A percentile compares a stretch with the other conserved stretches of the same genome.
Evolutionary conservation across 2,888 invertebrate genomes (phyloP).

Genomic region (Archips xylosteana): DNA sequence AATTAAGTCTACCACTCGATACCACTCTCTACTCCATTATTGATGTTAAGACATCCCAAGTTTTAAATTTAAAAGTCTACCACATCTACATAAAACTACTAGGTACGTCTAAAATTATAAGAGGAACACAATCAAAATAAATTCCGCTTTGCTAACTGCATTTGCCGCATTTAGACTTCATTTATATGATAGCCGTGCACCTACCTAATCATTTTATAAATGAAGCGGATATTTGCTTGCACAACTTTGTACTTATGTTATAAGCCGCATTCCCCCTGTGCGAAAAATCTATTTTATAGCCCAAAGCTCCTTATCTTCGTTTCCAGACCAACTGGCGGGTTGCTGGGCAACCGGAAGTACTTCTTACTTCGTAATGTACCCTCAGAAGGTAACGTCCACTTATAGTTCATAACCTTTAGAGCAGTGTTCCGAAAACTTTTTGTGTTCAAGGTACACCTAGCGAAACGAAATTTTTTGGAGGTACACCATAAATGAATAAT

Average conservation of each 20-base stretch:
- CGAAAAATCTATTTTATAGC: slow-evolving; percentile 66
- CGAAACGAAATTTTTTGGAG: too few relatives aligned
- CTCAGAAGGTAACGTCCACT: slow-evolving; percentile 18
- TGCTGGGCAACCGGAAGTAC: slow-evolving; percentile 64
- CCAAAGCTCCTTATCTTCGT: slow-evolving; percentile 76
- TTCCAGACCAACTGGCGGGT: slow-evolving; percentile 65
- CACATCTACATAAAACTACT: too few relatives aligned
- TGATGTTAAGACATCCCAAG: too few relatives aligned
- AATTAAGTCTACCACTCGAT: too few relatives aligned
- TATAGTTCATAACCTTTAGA: too few relatives aligned
- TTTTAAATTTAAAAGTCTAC: too few relatives aligned
- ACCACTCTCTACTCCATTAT: too few relatives aligned
- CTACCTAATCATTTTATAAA: neutral
- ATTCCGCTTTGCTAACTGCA: neutral
- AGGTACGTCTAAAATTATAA: neutral
- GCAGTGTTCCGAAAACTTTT: too few relatives aligned
- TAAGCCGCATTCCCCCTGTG: slow-evolving; percentile 45
- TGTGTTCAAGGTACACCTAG: too few relatives aligned
- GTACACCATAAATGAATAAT: too few relatives aligned
- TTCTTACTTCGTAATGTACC: slow-evolving; percentile 47
- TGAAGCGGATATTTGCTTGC: neutral
- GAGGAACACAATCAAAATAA: neutral
- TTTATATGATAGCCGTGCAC: neutral
- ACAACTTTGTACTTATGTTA: slow-evolving; percentile 1
- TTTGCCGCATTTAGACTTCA: neutral